These are phyloP conservation scores for Limenitis camilla DNA, from an alignment of 2,888 invertebrate species.

Conservation along the genomic window DNA sequence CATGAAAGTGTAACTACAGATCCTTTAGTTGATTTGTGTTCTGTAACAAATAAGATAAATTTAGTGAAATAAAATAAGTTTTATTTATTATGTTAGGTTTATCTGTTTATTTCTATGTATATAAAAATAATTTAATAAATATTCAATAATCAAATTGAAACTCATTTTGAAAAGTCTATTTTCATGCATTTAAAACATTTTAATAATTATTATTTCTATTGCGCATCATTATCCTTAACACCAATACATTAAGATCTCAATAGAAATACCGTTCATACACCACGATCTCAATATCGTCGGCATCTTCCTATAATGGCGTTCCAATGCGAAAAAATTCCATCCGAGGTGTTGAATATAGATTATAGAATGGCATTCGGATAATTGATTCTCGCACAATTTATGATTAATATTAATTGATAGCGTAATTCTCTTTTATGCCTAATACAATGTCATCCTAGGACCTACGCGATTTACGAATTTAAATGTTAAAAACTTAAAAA, in stretches of 20 bases:
- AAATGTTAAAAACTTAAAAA: too few species aligned
- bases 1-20: conserved; percentile 75
- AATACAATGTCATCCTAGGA: too few species aligned
- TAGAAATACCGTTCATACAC: conserved; percentile 31
- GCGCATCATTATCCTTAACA: conserved; percentile 1
- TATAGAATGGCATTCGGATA: conserved; percentile 43
- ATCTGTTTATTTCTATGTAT: too few species aligned
- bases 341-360: conserved; percentile 49
- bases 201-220: not conserved
- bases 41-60: conserved; percentile 49
- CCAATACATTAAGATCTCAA: conserved; percentile 19
- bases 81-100: not conserved
- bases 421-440: too few species aligned
- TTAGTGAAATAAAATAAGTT: conserved; percentile 6
- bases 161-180: too few species aligned
- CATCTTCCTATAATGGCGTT: conserved; percentile 53
- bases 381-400: conserved; percentile 8
- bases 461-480: too few species aligned
- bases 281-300: conserved; percentile 47
- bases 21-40: conserved; percentile 73
- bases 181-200: too few species aligned
- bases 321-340: conserved; percentile 60
- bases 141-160: too few species aligned
- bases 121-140: too few species aligned
- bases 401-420: conserved; percentile 1